These are phyloP conservation scores for Pluvianellus socialis DNA, from an alignment of 2,113 vertebrate species.

Conservation along the genomic window DNA sequence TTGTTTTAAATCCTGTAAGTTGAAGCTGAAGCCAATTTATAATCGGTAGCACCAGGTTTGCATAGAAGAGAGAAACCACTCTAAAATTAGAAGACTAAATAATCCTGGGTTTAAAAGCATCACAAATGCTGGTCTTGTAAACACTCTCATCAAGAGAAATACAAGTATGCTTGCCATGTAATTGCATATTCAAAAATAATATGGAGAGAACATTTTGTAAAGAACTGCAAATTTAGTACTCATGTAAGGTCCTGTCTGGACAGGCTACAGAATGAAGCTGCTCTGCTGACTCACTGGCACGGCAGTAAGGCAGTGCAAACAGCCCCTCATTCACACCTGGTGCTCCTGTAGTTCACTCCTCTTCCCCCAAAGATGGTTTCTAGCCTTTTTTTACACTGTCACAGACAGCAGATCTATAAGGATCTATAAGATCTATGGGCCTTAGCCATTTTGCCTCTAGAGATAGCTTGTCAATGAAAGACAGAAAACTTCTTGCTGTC, in stretches of 20 bases:
- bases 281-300: background rate
- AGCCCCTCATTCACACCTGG: too few relatives aligned
- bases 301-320: background rate
- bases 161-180: background rate
- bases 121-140: background rate
- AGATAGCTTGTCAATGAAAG: constrained; percentile 77
- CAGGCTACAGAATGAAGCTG: background rate
- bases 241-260: background rate
- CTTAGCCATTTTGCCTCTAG: background rate
- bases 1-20: background rate
- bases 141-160: background rate
- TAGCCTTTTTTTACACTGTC: background rate
- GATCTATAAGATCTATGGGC: background rate
- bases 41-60: background rate
- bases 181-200: background rate
- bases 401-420: background rate
- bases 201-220: background rate
- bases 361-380: background rate
- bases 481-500: constrained; percentile 73
- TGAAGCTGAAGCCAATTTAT: background rate
- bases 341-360: background rate
- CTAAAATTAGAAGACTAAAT: constrained; percentile 14
- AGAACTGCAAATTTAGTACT: background rate
- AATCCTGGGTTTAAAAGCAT: background rate
- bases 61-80: background rate